These are phyloP conservation scores for Drosophila melanogaster DNA, from an alignment of 1,140 invertebrate species.

Conservation along the genomic window Release_6_plus_ISO1_MT NT_033777.3:5692501-5693000, in stretches of 20 bases:
- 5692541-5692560: conserved; percentile 46
- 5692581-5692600: conserved; percentile 62
- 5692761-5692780: conserved; percentile 59
- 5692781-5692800: conserved; percentile 54
- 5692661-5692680: conserved; percentile 52
- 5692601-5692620: conserved; percentile 50
- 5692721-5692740: conserved; percentile 31
- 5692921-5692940: conserved; percentile 21
- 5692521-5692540: conserved; percentile 51
- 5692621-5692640: conserved; percentile 20
- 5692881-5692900: conserved; percentile 44
- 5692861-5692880: conserved; percentile 34
- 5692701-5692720: conserved; percentile 30
- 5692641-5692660: conserved; percentile 48
- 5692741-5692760: conserved; percentile 51
- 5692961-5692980: neutral
- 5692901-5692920: conserved; percentile 44
- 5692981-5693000: conserved; percentile 12
- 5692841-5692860: conserved; percentile 40
- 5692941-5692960: neutral
- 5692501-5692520: neutral
- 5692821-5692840: conserved; percentile 58
- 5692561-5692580: conserved; percentile 59
- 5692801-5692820: conserved; percentile 45
- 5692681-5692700: conserved; percentile 53